These are phyloP conservation scores for Clarias macrocephalus DNA, from an alignment of 2,113 vertebrate species.

Conservation along the genomic window DNA sequence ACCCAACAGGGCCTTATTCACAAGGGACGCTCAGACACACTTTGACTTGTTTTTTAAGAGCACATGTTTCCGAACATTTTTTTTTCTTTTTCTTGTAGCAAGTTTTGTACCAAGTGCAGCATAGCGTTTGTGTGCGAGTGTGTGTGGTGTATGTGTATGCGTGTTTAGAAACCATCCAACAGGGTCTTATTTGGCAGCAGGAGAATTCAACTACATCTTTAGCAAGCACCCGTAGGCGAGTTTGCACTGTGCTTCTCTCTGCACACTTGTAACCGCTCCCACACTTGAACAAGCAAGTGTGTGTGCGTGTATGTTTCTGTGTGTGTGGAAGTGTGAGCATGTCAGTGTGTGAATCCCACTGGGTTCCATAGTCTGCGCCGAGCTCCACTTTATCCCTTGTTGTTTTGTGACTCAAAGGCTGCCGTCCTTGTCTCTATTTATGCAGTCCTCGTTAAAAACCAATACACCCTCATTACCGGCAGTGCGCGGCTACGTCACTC, in stretches of 20 bases:
- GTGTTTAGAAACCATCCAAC: slow-evolving; percentile 50
- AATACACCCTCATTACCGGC: slow-evolving; percentile 80
- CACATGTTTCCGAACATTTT: slow-evolving; percentile 42
- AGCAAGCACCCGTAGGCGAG: slow-evolving; percentile 51
- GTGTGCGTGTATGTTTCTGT: slow-evolving; percentile 40
- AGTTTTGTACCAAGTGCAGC: slow-evolving; percentile 18
- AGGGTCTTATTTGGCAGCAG: slow-evolving; percentile 55
- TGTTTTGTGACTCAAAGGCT: slow-evolving; percentile 67
- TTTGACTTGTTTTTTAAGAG: slow-evolving; percentile 55
- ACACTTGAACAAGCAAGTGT: slow-evolving; percentile 45
- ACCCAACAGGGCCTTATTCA: slow-evolving; percentile 51
- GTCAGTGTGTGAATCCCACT: slow-evolving; percentile 63
- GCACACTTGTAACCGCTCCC: slow-evolving; percentile 46
- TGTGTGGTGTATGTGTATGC: slow-evolving; percentile 44
- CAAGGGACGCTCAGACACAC: slow-evolving; percentile 34
- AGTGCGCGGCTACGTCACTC: slow-evolving; percentile 65
- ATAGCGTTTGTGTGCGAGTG: neutral
- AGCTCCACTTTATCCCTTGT: slow-evolving; percentile 67
- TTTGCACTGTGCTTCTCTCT: slow-evolving; percentile 44
- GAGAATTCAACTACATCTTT: slow-evolving; percentile 49
- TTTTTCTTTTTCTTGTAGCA: slow-evolving; percentile 1
- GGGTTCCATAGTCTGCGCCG: slow-evolving; percentile 56
- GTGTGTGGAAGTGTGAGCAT: slow-evolving; percentile 48
- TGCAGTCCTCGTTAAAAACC: slow-evolving; percentile 68
- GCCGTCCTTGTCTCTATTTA: slow-evolving; percentile 59